Evolutionary conservation across 2,797 vertebrate species (phyloP), one percentile per base, ranked within the genome.

Genomic region (Pseudochromis fuscus): DNA sequence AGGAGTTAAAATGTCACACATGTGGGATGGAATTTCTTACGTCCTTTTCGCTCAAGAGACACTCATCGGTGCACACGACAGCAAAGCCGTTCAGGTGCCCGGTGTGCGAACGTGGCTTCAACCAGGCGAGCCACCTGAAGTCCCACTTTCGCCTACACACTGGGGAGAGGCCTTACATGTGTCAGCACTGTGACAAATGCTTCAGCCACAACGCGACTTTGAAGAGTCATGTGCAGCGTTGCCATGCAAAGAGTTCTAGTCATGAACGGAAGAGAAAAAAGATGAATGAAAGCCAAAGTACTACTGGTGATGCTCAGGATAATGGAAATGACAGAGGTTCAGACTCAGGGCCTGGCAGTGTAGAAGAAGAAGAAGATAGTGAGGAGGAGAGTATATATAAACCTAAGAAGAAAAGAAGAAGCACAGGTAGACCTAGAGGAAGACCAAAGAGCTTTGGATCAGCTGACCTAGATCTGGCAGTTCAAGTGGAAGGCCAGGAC

Each of bases 131-230:
- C 49, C 74, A 90, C 62, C 77, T 91, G 15, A 90, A 90, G 25
- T 89, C 90, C 18, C 91, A 91, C 76, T 85, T 91, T 85, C 87
- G 89, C 1, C 55, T 91, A 51, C 88, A 92, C 87, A 90, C 89
- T 0, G 89, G 90, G 2, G 89, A 91, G 78, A 82, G 53, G 56
- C 90, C 88, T 6, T 91, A 56, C 13, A 84, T 82, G 67, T 92
- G 91, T 67, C 62, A 28, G 55, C 60, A 60, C 2, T 92, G 90
- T 52, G 81, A 82, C 51, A 56, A 83, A 19, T 19, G 83, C 71
- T 92, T 91, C 68, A 91, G 87, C 48, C 91, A 91, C 71, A 92
- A 91, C 3, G 85, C 90, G 24, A 90, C 86, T 44, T 40, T 90
- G 48, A 91, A 91, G 64, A 89, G 77, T 49, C 90, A 91, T 0